Conservation (phyloP, 2,888 invertebrate genomes). For the Hetaerina titia region DNA sequence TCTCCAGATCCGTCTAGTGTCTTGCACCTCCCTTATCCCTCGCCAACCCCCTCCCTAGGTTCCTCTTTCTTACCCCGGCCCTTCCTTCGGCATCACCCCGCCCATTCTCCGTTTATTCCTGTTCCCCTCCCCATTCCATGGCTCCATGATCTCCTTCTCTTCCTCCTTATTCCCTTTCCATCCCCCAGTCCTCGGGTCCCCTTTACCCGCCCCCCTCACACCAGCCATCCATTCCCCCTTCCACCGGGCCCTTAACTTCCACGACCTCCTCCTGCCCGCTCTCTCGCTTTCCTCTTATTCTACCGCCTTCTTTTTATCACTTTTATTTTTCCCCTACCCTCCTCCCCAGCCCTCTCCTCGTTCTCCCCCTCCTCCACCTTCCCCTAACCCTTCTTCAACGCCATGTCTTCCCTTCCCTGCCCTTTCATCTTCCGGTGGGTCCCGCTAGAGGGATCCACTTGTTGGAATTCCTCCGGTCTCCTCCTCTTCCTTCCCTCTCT, state of each 20-base stretch:
- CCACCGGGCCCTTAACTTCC: background rate
- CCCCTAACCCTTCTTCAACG: constrained; percentile 8
- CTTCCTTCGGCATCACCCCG: background rate
- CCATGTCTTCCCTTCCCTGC: background rate
- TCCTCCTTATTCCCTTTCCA: background rate
- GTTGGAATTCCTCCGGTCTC: constrained; percentile 49
- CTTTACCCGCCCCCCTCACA: background rate
- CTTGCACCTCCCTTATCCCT: background rate
- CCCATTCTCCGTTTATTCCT: background rate
- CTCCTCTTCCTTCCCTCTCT: background rate
- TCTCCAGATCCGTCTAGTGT: background rate
- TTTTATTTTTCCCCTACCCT: background rate
- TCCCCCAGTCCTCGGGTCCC: background rate
- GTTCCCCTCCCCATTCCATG: background rate
- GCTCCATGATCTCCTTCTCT: background rate
- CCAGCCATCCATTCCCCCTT: background rate
- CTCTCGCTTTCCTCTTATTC: background rate
- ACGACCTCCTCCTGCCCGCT: background rate
- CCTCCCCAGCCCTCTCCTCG: background rate
- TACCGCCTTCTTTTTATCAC: background rate
- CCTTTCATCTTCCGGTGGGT: constrained; percentile 65
- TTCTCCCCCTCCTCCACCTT: background rate
- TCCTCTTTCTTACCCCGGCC: constrained; percentile 1
- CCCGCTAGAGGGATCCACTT: constrained; percentile 63
- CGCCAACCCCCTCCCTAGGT: background rate